phyloP scores from a whole-genome alignment of 37 sponge, comb jelly and placozoan genomes.

The Beroe forskalii region DNA sequence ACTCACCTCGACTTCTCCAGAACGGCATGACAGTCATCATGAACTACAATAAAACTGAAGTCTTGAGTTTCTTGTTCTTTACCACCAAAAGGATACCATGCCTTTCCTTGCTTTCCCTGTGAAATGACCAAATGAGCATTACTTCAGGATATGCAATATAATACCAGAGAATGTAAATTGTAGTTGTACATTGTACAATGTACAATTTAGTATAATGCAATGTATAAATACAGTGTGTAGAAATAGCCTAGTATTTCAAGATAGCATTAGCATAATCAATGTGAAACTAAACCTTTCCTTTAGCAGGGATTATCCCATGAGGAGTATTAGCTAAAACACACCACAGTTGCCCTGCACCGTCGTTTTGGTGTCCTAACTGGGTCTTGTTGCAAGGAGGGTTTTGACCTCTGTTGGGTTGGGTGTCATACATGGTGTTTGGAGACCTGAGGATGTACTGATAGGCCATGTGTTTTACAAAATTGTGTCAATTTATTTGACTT shows the following conservation, averaged over 20 bases:
- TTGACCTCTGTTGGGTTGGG: background rate
- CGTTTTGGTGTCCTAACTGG: conserved; percentile 25
- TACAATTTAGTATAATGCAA: too few relatives aligned
- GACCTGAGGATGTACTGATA: too few relatives aligned
- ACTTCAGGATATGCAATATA: too few relatives aligned
- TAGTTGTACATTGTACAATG: too few relatives aligned
- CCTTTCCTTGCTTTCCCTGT: conserved; percentile 19
- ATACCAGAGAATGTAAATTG: too few relatives aligned
- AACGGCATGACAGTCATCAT: background rate
- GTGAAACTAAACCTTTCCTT: too few relatives aligned
- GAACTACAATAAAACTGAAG: background rate
- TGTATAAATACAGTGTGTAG: too few relatives aligned
- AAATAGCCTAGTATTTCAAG: too few relatives aligned
- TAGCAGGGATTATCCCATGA: conserved; percentile 24
- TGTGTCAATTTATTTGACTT: too few relatives aligned
- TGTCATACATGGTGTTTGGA: background rate
- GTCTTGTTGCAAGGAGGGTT: conserved; percentile 24
- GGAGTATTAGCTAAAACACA: conserved; percentile 30
- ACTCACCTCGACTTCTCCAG: background rate
- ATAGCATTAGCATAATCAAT: too few relatives aligned
- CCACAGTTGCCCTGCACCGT: conserved; percentile 45
- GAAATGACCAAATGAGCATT: too few relatives aligned
- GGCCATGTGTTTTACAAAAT: too few relatives aligned
- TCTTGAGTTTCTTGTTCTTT: conserved; percentile 33
- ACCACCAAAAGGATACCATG: conserved; percentile 37